Conservation (phyloP, 2,888 invertebrate genomes). For the Colostygia pectinataria region DNA sequence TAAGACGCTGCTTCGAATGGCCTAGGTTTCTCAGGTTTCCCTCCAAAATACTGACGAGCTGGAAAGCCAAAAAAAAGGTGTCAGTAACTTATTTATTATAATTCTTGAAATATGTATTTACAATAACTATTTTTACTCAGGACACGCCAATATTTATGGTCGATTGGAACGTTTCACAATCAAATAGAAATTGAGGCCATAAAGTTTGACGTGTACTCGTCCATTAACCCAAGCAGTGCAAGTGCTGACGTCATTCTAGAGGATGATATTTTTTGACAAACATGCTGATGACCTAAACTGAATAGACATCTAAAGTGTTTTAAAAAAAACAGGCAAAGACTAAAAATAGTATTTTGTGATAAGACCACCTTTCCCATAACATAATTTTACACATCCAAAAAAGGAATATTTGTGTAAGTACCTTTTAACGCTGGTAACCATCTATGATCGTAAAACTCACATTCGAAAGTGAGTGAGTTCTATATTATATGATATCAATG, state of each 20-base stretch:
- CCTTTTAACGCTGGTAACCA: too few species aligned
- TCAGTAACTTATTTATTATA: background rate
- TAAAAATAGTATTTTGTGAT: too few species aligned
- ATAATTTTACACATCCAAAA: too few species aligned
- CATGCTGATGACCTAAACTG: background rate
- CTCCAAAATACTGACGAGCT: slow-evolving; percentile 88
- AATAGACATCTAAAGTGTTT: too few species aligned
- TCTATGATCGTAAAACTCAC: too few species aligned
- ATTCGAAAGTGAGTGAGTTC: too few species aligned
- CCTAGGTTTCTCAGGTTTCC: slow-evolving; percentile 86
- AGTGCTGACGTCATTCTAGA: slow-evolving; percentile 33
- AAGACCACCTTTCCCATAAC: too few species aligned
- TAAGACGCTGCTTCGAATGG: slow-evolving; percentile 82
- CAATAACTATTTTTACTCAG: background rate
- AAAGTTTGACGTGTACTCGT: background rate
- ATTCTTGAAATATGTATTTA: slow-evolving; percentile 3
- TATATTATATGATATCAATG: too few species aligned
- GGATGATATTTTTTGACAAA: slow-evolving; percentile 8
- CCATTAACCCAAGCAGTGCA: slow-evolving; percentile 35
- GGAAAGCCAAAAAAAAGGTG: slow-evolving; percentile 45
- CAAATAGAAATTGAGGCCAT: background rate
- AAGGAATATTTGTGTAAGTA: too few species aligned
- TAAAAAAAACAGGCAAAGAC: too few species aligned
- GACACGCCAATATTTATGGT: background rate
- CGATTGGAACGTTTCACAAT: too few species aligned